Evolutionary conservation across 2,888 invertebrate genomes (phyloP), one percentile per base, ranked within the genome.

Genomic region (Helleia helle): DNA sequence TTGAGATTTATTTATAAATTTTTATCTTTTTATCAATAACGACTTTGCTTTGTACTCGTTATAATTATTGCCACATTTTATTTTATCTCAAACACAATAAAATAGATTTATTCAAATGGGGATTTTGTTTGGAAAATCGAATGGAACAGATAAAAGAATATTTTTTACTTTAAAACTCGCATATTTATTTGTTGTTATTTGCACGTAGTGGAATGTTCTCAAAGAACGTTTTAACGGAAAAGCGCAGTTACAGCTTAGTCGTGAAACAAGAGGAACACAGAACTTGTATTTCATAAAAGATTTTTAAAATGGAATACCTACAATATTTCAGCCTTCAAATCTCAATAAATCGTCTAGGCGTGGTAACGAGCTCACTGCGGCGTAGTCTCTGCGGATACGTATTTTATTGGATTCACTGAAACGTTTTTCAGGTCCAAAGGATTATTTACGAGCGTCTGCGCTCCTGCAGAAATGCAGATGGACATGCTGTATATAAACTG

Each of bases 371-470:
- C 80, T 72, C 81, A 63, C 71, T 79, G 80, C 79, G 80, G 79
- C 80, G 76, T 69, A 76, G 71, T 77, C 81, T 79, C 79, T 80
- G 77, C 80, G 83, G 83, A 83, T 84, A 80, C 81, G 81, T 83
- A 81, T 81, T 84, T 83, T 84, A 84, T 84, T 83, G 81, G 83
- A 84, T 81, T 80, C 76, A 79, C 71, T 77, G 80, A 80, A 83
- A 84, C 83, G 81, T 80, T 84, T 83, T 83, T 81, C 83, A 79
- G 77, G 75, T 76, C 80, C 74, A 66, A 71, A 73, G 77, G 81
- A 83, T 84, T 80, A 83, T 83, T 84, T 81, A 83, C 76, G 80
- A 79, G 70, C 74, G 72, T 79, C 81, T 80, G 75, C 69, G 72
- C 67, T 65, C 59, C 66, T 77, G 80, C 80, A 76, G 74, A 77